Evolutionary conservation across 2,113 vertebrate genomes (phyloP).

Genomic region (Podocnemis expansa): DNA sequence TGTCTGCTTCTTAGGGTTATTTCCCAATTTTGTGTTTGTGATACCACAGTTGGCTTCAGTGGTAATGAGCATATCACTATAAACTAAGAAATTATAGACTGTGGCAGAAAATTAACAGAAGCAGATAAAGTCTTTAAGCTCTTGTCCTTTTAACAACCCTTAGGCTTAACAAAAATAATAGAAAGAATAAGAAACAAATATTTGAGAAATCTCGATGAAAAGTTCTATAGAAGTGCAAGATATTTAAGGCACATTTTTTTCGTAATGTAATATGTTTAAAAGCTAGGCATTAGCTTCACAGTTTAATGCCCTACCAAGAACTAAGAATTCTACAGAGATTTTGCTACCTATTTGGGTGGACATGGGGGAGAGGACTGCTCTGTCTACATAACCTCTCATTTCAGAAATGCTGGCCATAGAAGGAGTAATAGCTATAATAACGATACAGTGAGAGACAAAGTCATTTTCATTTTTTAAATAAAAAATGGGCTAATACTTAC

Average conservation of each 20-base stretch:
- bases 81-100: not conserved
- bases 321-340: not conserved
- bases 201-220: not conserved
- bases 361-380: not conserved
- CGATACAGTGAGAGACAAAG: not conserved
- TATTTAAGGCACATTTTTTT: fast-evolving
- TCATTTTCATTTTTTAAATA: fast-evolving
- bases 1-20: not conserved
- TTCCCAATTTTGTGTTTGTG: not conserved
- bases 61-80: not conserved
- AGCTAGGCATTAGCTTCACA: fast-evolving
- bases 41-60: not conserved
- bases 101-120: not conserved
- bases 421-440: not conserved
- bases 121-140: not conserved
- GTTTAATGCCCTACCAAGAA: fast-evolving
- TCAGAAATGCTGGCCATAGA: not conserved
- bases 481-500: slow-evolving; percentile 81
- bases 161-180: not conserved
- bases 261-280: not conserved
- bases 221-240: not conserved
- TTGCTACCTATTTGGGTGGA: not conserved
- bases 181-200: not conserved
- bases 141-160: too few species aligned
- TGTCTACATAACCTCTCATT: not conserved